Evolutionary conservation across 2,888 invertebrate species (phyloP).

Genomic region (Drosophila melanocephala): DNA sequence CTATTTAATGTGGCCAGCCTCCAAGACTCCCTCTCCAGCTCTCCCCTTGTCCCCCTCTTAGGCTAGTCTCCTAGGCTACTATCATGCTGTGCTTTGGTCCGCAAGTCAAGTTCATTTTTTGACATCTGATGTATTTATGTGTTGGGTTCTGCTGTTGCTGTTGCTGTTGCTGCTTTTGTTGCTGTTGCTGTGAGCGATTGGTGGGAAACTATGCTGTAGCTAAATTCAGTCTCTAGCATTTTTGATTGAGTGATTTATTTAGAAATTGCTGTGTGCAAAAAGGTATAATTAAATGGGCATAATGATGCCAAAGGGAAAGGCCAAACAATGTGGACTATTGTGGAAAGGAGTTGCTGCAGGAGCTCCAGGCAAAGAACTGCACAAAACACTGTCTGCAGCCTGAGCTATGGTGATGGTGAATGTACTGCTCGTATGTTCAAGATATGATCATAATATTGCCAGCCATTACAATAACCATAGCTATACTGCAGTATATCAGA

Average conservation of each 20-base stretch:
- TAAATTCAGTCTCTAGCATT: conserved; percentile 59
- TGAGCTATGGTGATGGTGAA: conserved; percentile 13
- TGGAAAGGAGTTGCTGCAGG: conserved; percentile 38
- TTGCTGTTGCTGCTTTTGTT: conserved; percentile 14
- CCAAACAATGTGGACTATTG: conserved; percentile 44
- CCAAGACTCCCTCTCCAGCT: conserved; percentile 36
- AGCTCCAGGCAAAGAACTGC: conserved; percentile 10
- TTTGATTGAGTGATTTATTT: conserved; percentile 82
- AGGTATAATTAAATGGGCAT: conserved; percentile 79
- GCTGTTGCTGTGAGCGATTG: conserved; percentile 75
- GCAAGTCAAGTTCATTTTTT: conserved; percentile 76
- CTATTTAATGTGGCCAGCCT: conserved; percentile 78
- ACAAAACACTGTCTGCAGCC: not conserved
- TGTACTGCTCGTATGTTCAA: conserved; percentile 5
- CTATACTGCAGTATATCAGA: not conserved
- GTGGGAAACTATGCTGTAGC: conserved; percentile 77
- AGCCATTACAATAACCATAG: not conserved
- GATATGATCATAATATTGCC: conserved; percentile 11
- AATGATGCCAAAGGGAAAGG: conserved; percentile 78
- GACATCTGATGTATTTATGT: conserved; percentile 82
- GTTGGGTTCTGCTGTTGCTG: conserved; percentile 38
- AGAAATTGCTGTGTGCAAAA: conserved; percentile 77
- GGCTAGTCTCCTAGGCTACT: conserved; percentile 16
- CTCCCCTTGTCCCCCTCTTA: not conserved
- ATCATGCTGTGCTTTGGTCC: conserved; percentile 52